These are phyloP conservation scores for Scolanthus callimorphus DNA, from an alignment of 92 coral and sea anemone genomes.

Conservation along the genomic window DNA sequence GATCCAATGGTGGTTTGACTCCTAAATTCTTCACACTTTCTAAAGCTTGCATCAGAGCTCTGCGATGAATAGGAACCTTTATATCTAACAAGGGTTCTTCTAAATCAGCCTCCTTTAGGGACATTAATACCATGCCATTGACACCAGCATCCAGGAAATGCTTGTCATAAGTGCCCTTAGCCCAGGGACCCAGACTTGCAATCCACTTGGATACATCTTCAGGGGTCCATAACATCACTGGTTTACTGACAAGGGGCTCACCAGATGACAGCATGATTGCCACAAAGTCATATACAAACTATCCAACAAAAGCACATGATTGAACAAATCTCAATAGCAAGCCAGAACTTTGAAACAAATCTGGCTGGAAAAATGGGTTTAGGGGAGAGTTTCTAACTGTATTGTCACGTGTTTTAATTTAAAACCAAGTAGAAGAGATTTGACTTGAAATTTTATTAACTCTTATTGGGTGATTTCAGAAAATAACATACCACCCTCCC, in stretches of 20 bases:
- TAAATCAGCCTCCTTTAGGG: slow-evolving; percentile 70
- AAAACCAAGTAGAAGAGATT: too few species aligned
- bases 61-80: slow-evolving; percentile 49
- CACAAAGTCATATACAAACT: slow-evolving; percentile 61
- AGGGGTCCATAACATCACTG: slow-evolving; percentile 55
- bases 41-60: slow-evolving; percentile 61
- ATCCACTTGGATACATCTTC: slow-evolving; percentile 80
- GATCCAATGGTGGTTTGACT: slow-evolving; percentile 62
- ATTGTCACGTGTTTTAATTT: too few species aligned
- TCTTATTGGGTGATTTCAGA: too few species aligned
- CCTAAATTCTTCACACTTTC: slow-evolving; percentile 54
- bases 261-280: slow-evolving; percentile 37
- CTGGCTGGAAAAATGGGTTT: too few species aligned
- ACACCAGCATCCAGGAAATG: slow-evolving; percentile 58
- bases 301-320: slow-evolving; percentile 3
- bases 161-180: slow-evolving; percentile 50
- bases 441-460: too few species aligned
- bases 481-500: too few species aligned
- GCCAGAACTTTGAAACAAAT: too few species aligned
- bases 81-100: slow-evolving; percentile 49
- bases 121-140: slow-evolving; percentile 68
- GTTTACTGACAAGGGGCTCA: slow-evolving; percentile 60
- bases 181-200: slow-evolving; percentile 64
- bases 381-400: too few species aligned
- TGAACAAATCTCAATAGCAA: neutral